Evolutionary conservation across 2,888 invertebrate genomes (phyloP), one percentile per base, ranked within the genome.

Genomic region (Oscheius sp.): DNA sequence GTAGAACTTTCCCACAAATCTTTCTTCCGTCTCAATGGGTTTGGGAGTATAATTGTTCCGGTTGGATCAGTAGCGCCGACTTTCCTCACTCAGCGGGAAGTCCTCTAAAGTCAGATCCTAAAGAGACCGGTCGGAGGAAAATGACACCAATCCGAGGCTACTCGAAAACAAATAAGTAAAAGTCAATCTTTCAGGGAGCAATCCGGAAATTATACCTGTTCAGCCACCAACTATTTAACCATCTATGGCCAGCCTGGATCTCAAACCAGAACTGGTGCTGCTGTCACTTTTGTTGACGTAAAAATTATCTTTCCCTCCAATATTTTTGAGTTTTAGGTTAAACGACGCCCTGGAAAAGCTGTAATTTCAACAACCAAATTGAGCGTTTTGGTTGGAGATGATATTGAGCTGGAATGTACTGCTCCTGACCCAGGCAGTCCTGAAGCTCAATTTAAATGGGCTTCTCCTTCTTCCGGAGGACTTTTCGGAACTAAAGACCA

Each of bases 181-280:
- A 23, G 12, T 27, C 20, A 25, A 3, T 25, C 20, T 53, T 64
- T 64, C 29, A 81, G 84, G 55, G 74, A 78, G 1, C 82, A 84
- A 66, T 72, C 93, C 0, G 96, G 95, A 6, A 93, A 92, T 48
- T 96, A 95, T 87, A 91, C 93, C 0, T 96, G 96, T 86, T 90
- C 92, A 12, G 95, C 95, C 0, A 91, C 92, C 3, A 95, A 95
- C 87, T 90, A 92, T 3, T 91, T 95, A 81, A 91, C 92, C 20
- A 92, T 84, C 27, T 79, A 78, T 48, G 78, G 78, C n/a, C 74
- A 76, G 23, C 71, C 81, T 5, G 78, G 78, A 2, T 73, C 78
- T 20, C 75, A 74, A 57, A 71, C 73, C 34, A 68, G 83, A 25
- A 73, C 74, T 45, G 81, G 82, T n/a, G 65, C 71, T 1, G 76